Evolutionary conservation across 2,797 vertebrate genomes (phyloP).

Genomic region (Crenuchus spilurus): DNA sequence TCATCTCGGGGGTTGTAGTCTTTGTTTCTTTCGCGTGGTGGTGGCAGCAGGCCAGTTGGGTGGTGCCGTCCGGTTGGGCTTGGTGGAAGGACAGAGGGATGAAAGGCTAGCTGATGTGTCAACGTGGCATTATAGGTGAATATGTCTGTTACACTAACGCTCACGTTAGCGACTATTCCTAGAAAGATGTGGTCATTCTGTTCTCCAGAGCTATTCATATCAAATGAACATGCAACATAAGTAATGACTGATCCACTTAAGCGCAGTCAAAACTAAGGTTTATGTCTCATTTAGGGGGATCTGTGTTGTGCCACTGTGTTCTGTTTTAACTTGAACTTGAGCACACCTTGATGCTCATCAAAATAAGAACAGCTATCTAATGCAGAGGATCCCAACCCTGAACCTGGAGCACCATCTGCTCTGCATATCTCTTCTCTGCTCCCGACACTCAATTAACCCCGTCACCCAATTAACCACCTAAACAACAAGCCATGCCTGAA

Average conservation of each 20-base stretch:
- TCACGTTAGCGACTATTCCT: conserved; percentile 11
- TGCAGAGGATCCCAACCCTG: no score
- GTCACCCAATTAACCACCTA: no score
- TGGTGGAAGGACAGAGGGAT: conserved; percentile 12
- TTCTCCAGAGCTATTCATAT: conserved; percentile 8
- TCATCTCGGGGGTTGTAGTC: conserved; percentile 54
- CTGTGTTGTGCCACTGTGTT: no score
- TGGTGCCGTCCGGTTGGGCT: conserved; percentile 14
- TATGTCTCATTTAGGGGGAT: no score
- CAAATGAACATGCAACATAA: conserved; percentile 22
- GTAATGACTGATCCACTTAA: conserved; percentile 36
- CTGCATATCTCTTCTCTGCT: no score
- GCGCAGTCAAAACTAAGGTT: conserved; percentile 19
- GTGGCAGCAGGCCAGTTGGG: conserved; percentile 39
- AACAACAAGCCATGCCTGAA: no score
- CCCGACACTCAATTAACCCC: no score
- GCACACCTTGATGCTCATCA: no score
- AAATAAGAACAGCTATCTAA: no score
- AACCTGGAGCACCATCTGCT: no score
- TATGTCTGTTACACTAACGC: conserved; percentile 22
- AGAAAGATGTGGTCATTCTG: conserved; percentile 9
- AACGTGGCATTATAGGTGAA: conserved; percentile 37
- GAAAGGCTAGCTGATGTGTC: conserved; percentile 26
- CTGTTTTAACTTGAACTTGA: no score
- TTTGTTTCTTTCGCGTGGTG: conserved; percentile 43